These are phyloP conservation scores for Danio choprae DNA, from an alignment of 2,797 vertebrate species.

Conservation along the genomic window DNA sequence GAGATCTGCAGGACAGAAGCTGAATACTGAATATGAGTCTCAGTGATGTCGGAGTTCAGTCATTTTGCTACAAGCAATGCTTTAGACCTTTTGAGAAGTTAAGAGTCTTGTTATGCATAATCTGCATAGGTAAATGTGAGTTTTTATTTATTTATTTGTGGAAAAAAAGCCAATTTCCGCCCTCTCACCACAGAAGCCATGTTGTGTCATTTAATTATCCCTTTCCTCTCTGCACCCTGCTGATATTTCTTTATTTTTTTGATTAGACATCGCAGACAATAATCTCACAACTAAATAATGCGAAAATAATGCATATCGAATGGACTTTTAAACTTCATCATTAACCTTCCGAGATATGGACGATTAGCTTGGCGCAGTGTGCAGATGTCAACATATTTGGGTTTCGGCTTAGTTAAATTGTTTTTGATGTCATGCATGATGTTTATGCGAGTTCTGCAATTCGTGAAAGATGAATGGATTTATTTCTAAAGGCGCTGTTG, in stretches of 20 bases:
- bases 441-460: background rate
- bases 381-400: background rate
- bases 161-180: background rate
- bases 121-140: background rate
- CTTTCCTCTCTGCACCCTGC: background rate
- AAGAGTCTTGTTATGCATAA: background rate
- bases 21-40: background rate
- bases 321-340: constrained; percentile 12
- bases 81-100: background rate
- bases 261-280: constrained; percentile 1
- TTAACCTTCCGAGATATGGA: background rate
- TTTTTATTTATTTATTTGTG: background rate
- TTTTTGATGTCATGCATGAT: background rate
- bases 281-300: constrained; percentile 1
- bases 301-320: constrained; percentile 28
- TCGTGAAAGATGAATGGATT: background rate
- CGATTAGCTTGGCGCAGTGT: background rate
- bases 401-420: constrained; percentile 12
- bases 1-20: background rate
- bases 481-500: too few species aligned
- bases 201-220: constrained; percentile 8
- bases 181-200: background rate
- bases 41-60: background rate
- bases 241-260: constrained; percentile 6
- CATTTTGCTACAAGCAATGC: background rate